Conservation (phyloP, 2,797 vertebrate genomes). For the Coregonus sp. region DNA sequence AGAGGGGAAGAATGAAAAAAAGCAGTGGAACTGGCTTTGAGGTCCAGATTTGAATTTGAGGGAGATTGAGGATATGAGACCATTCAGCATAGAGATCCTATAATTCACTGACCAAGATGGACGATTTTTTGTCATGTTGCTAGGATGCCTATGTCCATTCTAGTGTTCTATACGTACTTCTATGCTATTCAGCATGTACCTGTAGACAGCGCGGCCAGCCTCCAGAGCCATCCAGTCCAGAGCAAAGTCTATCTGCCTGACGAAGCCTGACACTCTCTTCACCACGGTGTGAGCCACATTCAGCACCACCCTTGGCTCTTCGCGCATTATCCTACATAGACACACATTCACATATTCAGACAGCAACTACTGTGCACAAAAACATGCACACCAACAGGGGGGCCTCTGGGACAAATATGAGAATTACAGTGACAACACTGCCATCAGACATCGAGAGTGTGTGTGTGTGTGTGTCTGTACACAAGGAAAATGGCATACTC, state of each 20-base stretch:
- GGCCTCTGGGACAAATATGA: neutral
- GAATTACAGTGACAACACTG: neutral
- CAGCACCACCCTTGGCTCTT: slow-evolving; percentile 85
- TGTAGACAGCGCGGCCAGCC: slow-evolving; percentile 90
- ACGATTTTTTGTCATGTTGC: neutral
- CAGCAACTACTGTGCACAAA: neutral
- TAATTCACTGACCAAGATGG: neutral
- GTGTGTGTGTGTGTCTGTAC: neutral
- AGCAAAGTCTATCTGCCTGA: slow-evolving; percentile 93
- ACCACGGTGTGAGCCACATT: slow-evolving; percentile 90
- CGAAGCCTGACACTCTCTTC: slow-evolving; percentile 88
- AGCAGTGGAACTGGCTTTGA: neutral
- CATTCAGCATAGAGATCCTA: too few species aligned
- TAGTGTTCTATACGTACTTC: neutral
- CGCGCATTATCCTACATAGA: slow-evolving; percentile 87
- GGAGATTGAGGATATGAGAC: too few species aligned
- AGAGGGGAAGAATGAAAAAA: neutral
- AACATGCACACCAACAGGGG: slow-evolving; percentile 4
- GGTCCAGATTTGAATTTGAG: neutral
- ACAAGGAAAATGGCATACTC: slow-evolving; percentile 73
- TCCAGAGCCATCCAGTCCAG: slow-evolving; percentile 97
- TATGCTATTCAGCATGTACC: slow-evolving; percentile 61
- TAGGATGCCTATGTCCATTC: neutral
- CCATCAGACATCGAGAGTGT: neutral
- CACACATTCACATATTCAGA: neutral